Base-by-base conservation (phyloP, 2,888 invertebrate species). In the Hipparchia sbordonii region DNA sequence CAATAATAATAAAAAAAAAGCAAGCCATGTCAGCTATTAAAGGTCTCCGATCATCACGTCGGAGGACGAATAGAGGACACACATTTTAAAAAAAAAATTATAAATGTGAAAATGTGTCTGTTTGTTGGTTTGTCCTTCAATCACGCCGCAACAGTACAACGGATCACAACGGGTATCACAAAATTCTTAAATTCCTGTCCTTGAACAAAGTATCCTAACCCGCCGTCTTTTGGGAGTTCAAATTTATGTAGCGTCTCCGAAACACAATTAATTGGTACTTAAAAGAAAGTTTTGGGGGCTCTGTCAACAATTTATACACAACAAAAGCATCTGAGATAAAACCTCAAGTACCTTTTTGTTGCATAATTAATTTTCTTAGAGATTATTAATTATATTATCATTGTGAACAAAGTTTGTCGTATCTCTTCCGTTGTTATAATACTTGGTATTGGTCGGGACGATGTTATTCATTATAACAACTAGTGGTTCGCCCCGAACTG, bases 241-340 rank as follows among this genome's bases (percentile, higher is more conserved):
- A 71, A 73, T 73, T 73, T 73, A 70, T 73, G 70, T 74, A 71
- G 54, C 57, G 63, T 65, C 68, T 67, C 65, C 62, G 48, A 59
- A 76, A 73, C 71, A 60, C 80, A 83, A 85, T 85, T 85, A 85
- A 85, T 85, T 85, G 83, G 79, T 79, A 83, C 82, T 83, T 81
- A 78, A 79, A 79, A 77, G 77, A 80, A 80, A 84, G 79, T 79
- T 76, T 79, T 81, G 57, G 79, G 61, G 80, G 81, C 79, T 82
- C 79, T 77, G 81, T 80, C 81, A 82, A 81, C 81, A 80, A 82
- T 80, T 80, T 80, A 76, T 77, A 76, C 72, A 80, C 78, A 79
- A 80, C 78, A 79, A 76, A 79, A 78, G 77, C 77, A 79, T 78
- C 76, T 62, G 52, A 78, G 81, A 80, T 81, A 80, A 80, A 78